These are phyloP conservation scores for Eucidaris tribuloides DNA, from an alignment of 35 echinoderm and acorn worm species.

Conservation along the genomic window DNA sequence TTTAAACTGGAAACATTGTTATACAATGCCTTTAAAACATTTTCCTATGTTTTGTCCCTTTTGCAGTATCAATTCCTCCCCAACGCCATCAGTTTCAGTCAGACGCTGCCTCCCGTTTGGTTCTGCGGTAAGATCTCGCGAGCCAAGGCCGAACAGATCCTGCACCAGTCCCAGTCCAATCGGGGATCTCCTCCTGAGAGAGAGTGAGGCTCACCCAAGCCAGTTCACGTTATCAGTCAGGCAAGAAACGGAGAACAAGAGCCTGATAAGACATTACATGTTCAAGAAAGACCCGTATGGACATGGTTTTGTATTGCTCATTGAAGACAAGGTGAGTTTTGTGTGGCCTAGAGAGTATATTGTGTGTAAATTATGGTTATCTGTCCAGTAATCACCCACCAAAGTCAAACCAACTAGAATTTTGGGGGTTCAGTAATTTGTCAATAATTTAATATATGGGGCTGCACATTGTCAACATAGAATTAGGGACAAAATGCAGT, in stretches of 20 bases:
- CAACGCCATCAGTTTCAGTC: not conserved
- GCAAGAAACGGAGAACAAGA: not conserved
- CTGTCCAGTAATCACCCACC: too few species aligned
- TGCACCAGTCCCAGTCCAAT: not conserved
- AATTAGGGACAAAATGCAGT: too few species aligned
- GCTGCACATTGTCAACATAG: too few species aligned
- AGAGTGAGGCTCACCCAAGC: conserved; percentile 24
- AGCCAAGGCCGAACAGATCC: conserved; percentile 33
- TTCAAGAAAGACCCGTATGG: not conserved
- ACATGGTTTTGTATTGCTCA: conserved; percentile 5
- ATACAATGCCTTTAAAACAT: too few species aligned
- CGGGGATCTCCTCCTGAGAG: conserved; percentile 38
- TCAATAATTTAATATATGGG: too few species aligned
- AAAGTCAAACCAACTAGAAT: too few species aligned
- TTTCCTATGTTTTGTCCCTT: not conserved
- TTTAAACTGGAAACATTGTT: too few species aligned
- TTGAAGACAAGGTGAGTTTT: conserved; percentile 46
- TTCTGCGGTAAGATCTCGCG: conserved; percentile 44
- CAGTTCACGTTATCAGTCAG: conserved; percentile 28
- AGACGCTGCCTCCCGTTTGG: conserved; percentile 21
- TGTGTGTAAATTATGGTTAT: too few species aligned
- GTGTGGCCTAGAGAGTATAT: not conserved
- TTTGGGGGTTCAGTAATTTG: too few species aligned
- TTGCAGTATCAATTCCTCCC: conserved; percentile 9
- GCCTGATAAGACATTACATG: conserved; percentile 35